These are phyloP conservation scores for Bellardia pandia DNA, from an alignment of 2,888 invertebrate species.

Conservation along the genomic window DNA sequence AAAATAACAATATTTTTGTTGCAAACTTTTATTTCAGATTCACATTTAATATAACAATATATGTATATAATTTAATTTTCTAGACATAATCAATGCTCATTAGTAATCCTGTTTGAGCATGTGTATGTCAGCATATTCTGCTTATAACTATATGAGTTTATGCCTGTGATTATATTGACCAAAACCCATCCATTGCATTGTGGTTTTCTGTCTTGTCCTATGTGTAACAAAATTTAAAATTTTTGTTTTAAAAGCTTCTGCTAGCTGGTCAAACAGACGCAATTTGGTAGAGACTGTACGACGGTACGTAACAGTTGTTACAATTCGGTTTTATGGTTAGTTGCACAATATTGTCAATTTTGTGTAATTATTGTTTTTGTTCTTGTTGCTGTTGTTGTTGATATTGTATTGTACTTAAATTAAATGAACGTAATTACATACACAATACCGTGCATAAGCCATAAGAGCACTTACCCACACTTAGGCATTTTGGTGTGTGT, in stretches of 20 bases:
- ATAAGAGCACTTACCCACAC: neutral
- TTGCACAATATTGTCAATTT: conserved; percentile 59
- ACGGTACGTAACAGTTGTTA: conserved; percentile 55
- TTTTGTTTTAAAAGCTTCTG: neutral
- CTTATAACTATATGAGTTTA: neutral
- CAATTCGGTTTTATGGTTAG: conserved; percentile 65
- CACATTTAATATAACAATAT: neutral
- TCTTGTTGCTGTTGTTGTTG: neutral
- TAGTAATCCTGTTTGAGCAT: neutral
- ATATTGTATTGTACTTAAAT: conserved; percentile 10
- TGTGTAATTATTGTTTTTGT: conserved; percentile 5
- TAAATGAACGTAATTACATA: conserved; percentile 27
- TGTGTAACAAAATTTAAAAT: conserved; percentile 39
- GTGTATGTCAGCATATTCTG: neutral
- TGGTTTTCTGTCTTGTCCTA: conserved; percentile 37
- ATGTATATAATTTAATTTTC: conserved; percentile 23
- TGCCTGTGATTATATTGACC: conserved; percentile 51
- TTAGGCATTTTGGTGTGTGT: neutral
- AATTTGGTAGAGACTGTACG: conserved; percentile 45
- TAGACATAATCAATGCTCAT: conserved; percentile 27
- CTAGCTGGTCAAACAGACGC: conserved; percentile 34
- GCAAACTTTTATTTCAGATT: neutral
- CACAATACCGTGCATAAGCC: neutral
- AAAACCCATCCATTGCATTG: conserved; percentile 44
- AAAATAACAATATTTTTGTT: neutral